These are phyloP conservation scores for Gymnorhina tibicen DNA, from an alignment of 2,113 vertebrate genomes.

Conservation along the genomic window DNA sequence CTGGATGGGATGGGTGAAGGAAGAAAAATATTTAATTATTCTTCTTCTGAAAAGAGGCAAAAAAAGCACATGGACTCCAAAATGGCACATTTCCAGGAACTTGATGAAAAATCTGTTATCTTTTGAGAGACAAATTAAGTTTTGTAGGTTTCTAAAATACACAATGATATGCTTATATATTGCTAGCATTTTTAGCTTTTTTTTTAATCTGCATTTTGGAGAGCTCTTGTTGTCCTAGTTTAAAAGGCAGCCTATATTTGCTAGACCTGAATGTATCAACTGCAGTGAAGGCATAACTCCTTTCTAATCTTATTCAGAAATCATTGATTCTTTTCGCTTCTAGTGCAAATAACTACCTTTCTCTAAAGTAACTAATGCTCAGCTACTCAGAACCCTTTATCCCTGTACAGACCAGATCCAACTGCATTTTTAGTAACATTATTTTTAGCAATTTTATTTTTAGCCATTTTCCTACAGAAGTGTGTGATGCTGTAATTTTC, in stretches of 20 bases:
- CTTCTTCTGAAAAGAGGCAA: neutral
- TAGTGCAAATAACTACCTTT: neutral
- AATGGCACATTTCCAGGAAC: conserved; percentile 57
- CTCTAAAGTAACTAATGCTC: neutral
- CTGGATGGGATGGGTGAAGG: neutral
- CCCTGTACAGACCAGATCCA: neutral
- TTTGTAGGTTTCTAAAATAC: neutral
- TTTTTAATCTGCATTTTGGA: neutral
- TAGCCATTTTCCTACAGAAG: neutral
- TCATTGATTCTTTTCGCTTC: neutral
- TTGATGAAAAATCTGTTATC: conserved; percentile 59
- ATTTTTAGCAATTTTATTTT: neutral
- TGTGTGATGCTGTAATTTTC: neutral
- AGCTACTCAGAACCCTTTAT: neutral
- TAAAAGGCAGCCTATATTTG: neutral
- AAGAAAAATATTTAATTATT: conserved; percentile 34
- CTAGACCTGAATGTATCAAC: neutral
- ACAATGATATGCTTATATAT: neutral
- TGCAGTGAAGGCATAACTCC: neutral
- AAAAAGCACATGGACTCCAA: neutral
- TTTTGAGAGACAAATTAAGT: conserved; percentile 18
- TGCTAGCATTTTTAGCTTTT: neutral
- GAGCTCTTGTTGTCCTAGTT: neutral
- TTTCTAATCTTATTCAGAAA: neutral
- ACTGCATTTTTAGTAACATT: neutral